A percentile compares a stretch with the other conserved stretches of the same genome.
phyloP scores from a whole-genome alignment of 2,888 invertebrate genomes.

The Melieria omissa region DNA sequence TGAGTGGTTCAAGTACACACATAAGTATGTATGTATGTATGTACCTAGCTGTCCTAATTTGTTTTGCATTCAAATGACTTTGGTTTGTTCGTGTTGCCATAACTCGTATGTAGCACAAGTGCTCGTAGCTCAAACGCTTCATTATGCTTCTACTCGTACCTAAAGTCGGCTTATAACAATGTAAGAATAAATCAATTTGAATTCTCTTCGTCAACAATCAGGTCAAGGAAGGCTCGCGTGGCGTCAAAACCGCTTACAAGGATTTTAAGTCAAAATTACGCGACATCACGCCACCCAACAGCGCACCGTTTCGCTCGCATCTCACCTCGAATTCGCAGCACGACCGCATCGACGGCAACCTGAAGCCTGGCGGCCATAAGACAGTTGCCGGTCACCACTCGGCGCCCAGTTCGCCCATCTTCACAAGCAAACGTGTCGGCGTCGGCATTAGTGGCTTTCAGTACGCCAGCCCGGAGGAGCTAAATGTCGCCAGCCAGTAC shows the following conservation, averaged over 20 bases:
- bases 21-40: conserved; percentile 17
- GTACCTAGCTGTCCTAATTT: conserved; percentile 9
- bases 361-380: conserved; percentile 38
- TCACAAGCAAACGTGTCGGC: conserved; percentile 66
- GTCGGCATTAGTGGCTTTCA: conserved; percentile 39
- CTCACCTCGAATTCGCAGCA: conserved; percentile 59
- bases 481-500: conserved; percentile 50
- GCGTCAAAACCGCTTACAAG: conserved; percentile 82
- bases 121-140: not conserved
- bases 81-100: conserved; percentile 14
- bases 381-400: conserved; percentile 65
- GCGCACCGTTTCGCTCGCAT: conserved; percentile 57
- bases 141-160: not conserved
- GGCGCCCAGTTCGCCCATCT: conserved; percentile 76
- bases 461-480: conserved; percentile 47
- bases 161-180: not conserved
- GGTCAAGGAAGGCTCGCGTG: conserved; percentile 80
- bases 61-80: not conserved
- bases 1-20: conserved; percentile 71
- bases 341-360: conserved; percentile 61
- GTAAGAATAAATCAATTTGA: not conserved
- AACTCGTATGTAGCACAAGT: not conserved
- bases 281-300: conserved; percentile 61
- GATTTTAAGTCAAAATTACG: conserved; percentile 77
- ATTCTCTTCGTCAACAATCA: conserved; percentile 50